phyloP scores from a whole-genome alignment of 2,888 invertebrate species.

The Drosophila austrosaltans region DNA sequence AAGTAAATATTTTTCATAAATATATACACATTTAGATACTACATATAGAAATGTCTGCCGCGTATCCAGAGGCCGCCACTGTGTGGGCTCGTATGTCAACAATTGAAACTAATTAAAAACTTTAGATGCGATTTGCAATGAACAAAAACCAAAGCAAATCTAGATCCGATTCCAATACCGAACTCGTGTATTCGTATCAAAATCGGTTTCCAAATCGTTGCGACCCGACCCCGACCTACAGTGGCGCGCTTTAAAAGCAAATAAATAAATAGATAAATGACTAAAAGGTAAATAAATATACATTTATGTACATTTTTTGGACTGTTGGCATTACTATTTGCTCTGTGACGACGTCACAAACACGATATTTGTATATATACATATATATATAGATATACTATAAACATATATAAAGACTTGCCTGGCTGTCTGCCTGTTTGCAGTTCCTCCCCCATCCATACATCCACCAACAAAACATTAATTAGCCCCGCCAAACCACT shows the following conservation, averaged over 20 bases:
- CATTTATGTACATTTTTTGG: constrained; percentile 56
- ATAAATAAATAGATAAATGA: constrained; percentile 80
- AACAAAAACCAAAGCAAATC: constrained; percentile 25
- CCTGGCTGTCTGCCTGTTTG: constrained; percentile 6
- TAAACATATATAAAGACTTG: constrained; percentile 33
- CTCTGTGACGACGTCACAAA: constrained; percentile 60
- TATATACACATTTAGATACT: constrained; percentile 27
- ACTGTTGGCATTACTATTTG: constrained; percentile 64
- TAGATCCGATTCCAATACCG: constrained; percentile 21
- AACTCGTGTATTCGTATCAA: constrained; percentile 8
- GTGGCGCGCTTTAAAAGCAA: constrained; percentile 73
- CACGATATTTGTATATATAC: constrained; percentile 6
- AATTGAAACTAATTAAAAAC: constrained; percentile 68
- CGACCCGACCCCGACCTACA: constrained; percentile 43
- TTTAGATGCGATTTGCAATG: constrained; percentile 44
- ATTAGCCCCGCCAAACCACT: constrained; percentile 59
- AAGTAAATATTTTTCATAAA: constrained; percentile 62
- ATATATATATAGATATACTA: constrained; percentile 20
- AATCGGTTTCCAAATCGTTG: constrained; percentile 11
- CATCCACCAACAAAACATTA: constrained; percentile 59
- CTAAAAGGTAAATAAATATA: constrained; percentile 77
- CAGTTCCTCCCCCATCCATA: constrained; percentile 15
- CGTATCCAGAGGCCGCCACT: constrained; percentile 37
- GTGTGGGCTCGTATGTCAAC: constrained; percentile 45
- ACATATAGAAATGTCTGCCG: constrained; percentile 21